Conservation (phyloP, 2,113 vertebrate species). For the Crypturellus undulatus region DNA sequence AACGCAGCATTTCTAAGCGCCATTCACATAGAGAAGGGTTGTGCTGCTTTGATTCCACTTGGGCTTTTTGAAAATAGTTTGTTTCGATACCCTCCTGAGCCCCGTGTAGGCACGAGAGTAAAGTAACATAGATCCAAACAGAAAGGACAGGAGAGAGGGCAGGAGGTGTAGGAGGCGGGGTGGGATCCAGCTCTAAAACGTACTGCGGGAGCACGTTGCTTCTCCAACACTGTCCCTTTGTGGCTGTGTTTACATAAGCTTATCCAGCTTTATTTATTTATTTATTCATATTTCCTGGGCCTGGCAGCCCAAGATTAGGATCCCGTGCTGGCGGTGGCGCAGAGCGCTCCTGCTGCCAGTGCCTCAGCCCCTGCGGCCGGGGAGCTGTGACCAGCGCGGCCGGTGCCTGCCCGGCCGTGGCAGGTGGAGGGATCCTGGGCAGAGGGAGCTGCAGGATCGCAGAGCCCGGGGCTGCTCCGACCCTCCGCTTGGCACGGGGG, state of each 20-base stretch:
- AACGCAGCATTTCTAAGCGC: accelerated
- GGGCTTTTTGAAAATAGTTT: slow-evolving; percentile 2
- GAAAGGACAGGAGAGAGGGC: neutral
- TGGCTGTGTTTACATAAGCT: neutral
- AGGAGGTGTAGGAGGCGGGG: neutral
- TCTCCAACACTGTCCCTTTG: neutral
- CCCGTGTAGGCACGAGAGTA: neutral
- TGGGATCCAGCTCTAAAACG: neutral
- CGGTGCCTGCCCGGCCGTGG: neutral
- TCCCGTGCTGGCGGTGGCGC: neutral
- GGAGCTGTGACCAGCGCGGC: neutral
- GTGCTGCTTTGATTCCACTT: accelerated
- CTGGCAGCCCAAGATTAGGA: neutral
- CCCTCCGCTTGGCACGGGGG: neutral
- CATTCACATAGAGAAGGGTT: neutral
- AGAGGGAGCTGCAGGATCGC: neutral
- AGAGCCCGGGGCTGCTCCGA: neutral
- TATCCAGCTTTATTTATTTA: neutral
- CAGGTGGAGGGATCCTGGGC: neutral
- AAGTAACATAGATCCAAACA: neutral
- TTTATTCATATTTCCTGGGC: neutral
- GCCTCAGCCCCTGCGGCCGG: neutral
- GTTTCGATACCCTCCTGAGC: slow-evolving; percentile 21
- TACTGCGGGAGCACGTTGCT: neutral
- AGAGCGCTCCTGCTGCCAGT: neutral